These are phyloP conservation scores for Andrena trimmerana DNA, from an alignment of 2,888 invertebrate species.

Conservation along the genomic window DNA sequence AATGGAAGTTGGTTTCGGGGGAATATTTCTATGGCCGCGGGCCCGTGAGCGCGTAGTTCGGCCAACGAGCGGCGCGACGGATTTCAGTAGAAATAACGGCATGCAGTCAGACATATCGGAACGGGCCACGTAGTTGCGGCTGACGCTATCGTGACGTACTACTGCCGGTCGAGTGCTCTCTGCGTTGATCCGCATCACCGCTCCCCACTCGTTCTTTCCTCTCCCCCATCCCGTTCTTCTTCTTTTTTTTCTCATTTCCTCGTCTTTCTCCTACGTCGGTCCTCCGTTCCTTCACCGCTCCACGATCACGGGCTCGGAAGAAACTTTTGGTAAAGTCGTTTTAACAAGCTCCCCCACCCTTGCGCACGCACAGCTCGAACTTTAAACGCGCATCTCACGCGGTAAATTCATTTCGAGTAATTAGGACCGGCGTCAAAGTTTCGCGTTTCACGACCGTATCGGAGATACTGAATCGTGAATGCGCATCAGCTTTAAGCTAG, in stretches of 20 bases:
- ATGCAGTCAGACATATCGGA: conserved; percentile 70
- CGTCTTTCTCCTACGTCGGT: not conserved
- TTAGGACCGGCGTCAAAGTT: conserved; percentile 21
- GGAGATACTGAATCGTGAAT: not conserved
- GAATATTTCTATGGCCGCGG: conserved; percentile 63
- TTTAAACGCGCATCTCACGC: not conserved
- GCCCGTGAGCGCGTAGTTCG: conserved; percentile 17
- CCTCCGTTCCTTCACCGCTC: not conserved
- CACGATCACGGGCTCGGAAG: not conserved
- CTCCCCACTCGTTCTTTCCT: not conserved
- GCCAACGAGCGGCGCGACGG: conserved; percentile 49
- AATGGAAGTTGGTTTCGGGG: conserved; percentile 55
- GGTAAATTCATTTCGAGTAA: conserved; percentile 11
- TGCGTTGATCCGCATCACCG: conserved; percentile 41
- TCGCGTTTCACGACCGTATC: not conserved
- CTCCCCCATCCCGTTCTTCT: not conserved
- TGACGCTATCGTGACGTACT: conserved; percentile 77
- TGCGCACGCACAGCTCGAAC: not conserved
- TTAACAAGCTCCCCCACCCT: not conserved
- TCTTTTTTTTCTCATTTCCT: not conserved
- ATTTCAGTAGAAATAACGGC: conserved; percentile 74
- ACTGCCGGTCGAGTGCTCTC: conserved; percentile 57
- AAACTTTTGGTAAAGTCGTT: not conserved
- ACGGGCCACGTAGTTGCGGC: conserved; percentile 65
- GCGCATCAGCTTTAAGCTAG: not conserved